phyloP scores from a whole-genome alignment of 2,797 vertebrate genomes.

The Periparus ater region DNA sequence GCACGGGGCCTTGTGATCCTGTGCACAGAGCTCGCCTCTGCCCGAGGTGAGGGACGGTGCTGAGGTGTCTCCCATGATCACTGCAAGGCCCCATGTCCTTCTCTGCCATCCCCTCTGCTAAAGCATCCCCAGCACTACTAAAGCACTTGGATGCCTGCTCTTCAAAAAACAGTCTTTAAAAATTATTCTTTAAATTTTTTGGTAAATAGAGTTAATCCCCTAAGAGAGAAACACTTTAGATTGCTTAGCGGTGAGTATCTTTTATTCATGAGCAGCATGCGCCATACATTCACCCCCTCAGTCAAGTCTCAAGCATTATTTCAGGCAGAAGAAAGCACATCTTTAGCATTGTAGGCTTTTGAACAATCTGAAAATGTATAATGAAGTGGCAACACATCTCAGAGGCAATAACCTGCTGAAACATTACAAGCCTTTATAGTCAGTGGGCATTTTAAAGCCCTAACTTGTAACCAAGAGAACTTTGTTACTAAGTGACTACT shows the following conservation, averaged over 20 bases:
- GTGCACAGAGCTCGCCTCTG: rapidly evolving
- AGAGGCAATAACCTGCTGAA: slow-evolving; percentile 36
- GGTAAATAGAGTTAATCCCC: slow-evolving; percentile 65
- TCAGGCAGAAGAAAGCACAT: slow-evolving; percentile 52
- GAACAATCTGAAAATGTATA: slow-evolving; percentile 40
- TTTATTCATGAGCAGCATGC: slow-evolving; percentile 71
- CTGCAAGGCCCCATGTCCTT: rapidly evolving
- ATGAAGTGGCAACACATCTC: slow-evolving; percentile 36
- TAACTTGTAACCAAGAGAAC: background rate
- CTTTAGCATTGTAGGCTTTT: slow-evolving; percentile 21
- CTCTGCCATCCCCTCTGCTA: background rate
- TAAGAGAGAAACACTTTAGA: slow-evolving; percentile 48
- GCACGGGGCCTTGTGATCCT: rapidly evolving
- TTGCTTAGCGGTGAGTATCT: slow-evolving; percentile 65
- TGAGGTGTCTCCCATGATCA: rapidly evolving
- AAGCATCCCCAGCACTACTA: slow-evolving; percentile 17
- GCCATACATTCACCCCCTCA: background rate
- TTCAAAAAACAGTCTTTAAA: background rate
- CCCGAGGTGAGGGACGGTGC: rapidly evolving
- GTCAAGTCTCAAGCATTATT: slow-evolving; percentile 41
- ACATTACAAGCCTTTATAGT: slow-evolving; percentile 28
- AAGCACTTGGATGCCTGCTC: slow-evolving; percentile 40
- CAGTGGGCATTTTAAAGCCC: slow-evolving; percentile 5
- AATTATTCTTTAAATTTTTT: slow-evolving; percentile 49
- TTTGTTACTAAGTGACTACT: background rate